These are phyloP conservation scores for Hippoglossus hippoglossus DNA, from an alignment of 2,797 vertebrate genomes.

Conservation along the genomic window DNA sequence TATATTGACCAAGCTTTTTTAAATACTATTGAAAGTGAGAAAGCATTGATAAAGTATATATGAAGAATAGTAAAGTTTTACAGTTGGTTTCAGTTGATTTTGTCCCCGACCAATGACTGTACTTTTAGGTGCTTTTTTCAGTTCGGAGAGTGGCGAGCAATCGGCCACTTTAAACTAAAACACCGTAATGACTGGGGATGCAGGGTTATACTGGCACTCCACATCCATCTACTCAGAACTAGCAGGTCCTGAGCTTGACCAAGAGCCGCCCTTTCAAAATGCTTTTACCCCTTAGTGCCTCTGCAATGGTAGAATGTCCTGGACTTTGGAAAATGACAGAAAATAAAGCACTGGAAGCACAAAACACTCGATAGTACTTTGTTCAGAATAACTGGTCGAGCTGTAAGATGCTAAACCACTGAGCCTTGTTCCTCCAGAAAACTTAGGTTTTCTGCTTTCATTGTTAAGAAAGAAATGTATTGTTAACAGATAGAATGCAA, in stretches of 20 bases:
- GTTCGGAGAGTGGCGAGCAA: slow-evolving; percentile 75
- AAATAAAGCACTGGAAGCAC: slow-evolving; percentile 45
- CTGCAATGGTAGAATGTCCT: slow-evolving; percentile 56
- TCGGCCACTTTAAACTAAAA: slow-evolving; percentile 83
- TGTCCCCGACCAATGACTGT: slow-evolving; percentile 39
- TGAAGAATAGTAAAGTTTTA: not conserved
- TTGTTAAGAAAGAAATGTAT: slow-evolving; percentile 31
- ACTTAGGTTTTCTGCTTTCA: slow-evolving; percentile 8
- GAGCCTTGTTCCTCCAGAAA: slow-evolving; percentile 4
- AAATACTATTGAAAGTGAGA: no score
- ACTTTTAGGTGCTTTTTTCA: slow-evolving; percentile 59
- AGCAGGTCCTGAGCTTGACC: slow-evolving; percentile 61
- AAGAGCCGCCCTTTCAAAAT: slow-evolving; percentile 77
- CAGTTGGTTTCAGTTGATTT: not conserved
- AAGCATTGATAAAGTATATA: not conserved
- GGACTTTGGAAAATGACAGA: slow-evolving; percentile 59
- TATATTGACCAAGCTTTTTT: no score
- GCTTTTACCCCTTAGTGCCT: slow-evolving; percentile 62
- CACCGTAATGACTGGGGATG: slow-evolving; percentile 80
- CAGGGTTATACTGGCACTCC: slow-evolving; percentile 79
- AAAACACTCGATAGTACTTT: slow-evolving; percentile 18
- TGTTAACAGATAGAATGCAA: slow-evolving; percentile 29
- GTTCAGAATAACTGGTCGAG: not conserved
- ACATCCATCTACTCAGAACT: slow-evolving; percentile 81
- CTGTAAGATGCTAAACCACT: not conserved